These are phyloP conservation scores for Xylota sylvarum DNA, from an alignment of 2,888 invertebrate species.

Conservation along the genomic window DNA sequence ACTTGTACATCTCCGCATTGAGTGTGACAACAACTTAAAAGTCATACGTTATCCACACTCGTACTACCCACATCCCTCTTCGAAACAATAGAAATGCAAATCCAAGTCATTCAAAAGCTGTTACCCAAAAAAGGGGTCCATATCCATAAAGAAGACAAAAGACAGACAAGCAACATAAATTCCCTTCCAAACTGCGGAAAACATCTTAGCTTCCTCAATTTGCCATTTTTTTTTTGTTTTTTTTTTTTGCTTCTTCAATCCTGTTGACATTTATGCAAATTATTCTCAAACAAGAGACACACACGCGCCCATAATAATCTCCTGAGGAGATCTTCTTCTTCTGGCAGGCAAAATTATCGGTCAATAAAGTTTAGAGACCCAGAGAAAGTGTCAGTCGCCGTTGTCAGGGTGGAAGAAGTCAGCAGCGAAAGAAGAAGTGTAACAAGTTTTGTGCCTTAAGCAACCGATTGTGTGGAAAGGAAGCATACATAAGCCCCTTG, in stretches of 20 bases:
- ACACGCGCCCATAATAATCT: constrained; percentile 57
- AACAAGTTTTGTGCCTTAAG: constrained; percentile 49
- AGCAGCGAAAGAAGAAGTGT: constrained; percentile 1
- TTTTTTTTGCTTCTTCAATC: constrained; percentile 18
- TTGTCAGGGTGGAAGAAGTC: background rate
- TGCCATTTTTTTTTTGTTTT: constrained; percentile 15
- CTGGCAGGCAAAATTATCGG: constrained; percentile 30
- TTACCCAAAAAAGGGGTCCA: constrained; percentile 53
- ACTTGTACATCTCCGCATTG: background rate
- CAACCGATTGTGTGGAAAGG: constrained; percentile 34
- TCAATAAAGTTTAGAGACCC: constrained; percentile 56
- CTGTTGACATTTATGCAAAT: constrained; percentile 72
- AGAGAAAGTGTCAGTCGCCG: constrained; percentile 44
- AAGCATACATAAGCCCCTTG: constrained; percentile 48
- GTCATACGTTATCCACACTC: background rate
- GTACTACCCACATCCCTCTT: background rate
- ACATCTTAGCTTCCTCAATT: constrained; percentile 28
- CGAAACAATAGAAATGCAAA: constrained; percentile 58
- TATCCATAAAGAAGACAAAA: constrained; percentile 28
- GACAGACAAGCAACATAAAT: constrained; percentile 51
- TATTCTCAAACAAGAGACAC: constrained; percentile 41
- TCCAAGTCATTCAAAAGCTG: constrained; percentile 51
- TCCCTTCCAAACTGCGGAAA: constrained; percentile 18
- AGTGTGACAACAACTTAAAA: background rate
- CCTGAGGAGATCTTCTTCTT: constrained; percentile 4